These are phyloP conservation scores for Antennarius striatus DNA, from an alignment of 2,113 vertebrate species.

Conservation along the genomic window DNA sequence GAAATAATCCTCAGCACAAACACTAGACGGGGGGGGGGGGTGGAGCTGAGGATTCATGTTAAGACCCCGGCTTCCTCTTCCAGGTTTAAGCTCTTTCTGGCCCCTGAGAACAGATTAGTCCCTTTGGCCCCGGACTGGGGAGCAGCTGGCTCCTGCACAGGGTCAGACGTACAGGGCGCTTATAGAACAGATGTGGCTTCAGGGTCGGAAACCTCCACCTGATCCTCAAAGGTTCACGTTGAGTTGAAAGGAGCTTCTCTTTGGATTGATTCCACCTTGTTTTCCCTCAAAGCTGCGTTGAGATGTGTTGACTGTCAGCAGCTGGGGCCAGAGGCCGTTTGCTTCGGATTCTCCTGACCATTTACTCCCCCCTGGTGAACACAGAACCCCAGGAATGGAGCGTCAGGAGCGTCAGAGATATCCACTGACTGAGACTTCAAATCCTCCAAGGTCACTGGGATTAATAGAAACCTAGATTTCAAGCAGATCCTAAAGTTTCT, in stretches of 20 bases:
- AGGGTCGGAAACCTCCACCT: constrained; percentile 53
- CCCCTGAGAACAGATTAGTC: constrained; percentile 66
- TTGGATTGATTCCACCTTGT: constrained; percentile 30
- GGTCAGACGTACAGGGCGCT: constrained; percentile 53
- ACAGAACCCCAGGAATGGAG: no score
- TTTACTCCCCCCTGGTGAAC: no score
- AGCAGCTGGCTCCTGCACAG: constrained; percentile 60
- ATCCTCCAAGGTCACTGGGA: no score
- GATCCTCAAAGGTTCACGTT: constrained; percentile 57
- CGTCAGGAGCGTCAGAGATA: no score
- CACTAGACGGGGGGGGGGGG: constrained; percentile 54
- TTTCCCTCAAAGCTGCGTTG: constrained; percentile 29
- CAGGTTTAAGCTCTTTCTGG: constrained; percentile 68
- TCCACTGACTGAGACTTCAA: no score
- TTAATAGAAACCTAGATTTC: no score
- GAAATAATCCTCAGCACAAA: constrained; percentile 64
- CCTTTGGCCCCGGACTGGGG: constrained; percentile 50
- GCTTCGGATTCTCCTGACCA: not conserved
- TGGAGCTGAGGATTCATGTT: constrained; percentile 53
- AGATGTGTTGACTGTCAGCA: constrained; percentile 4
- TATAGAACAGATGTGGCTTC: constrained; percentile 66
- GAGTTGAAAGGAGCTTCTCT: constrained; percentile 35
- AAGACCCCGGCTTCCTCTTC: constrained; percentile 66
- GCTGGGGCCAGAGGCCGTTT: not conserved
- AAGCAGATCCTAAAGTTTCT: no score